phyloP scores from a whole-genome alignment of 2,888 invertebrate species.

The Andrena minutula region DNA sequence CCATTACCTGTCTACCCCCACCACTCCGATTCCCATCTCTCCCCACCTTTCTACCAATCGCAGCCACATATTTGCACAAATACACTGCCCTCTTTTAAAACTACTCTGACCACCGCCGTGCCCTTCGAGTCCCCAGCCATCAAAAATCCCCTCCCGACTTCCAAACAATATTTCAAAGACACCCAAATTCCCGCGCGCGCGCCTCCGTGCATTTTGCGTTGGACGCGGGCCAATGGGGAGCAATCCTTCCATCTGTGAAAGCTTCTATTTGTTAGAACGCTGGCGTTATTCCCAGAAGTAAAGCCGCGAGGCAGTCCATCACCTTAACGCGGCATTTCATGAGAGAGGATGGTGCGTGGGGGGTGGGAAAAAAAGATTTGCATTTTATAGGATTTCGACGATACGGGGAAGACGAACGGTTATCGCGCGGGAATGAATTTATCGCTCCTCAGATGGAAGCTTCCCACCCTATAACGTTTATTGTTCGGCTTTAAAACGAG shows the following conservation, averaged over 20 bases:
- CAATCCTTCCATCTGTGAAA: neutral
- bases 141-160: neutral
- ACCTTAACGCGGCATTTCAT: conserved; percentile 27
- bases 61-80: neutral
- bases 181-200: neutral
- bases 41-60: neutral
- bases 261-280: conserved; percentile 45
- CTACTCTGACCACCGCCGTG: neutral
- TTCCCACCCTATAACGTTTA: neutral
- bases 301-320: conserved; percentile 29
- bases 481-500: neutral
- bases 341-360: neutral
- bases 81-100: neutral
- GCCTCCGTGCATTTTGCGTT: neutral
- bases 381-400: conserved; percentile 17
- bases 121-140: neutral
- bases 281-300: conserved; percentile 46
- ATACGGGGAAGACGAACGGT: conserved; percentile 9
- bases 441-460: neutral
- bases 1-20: neutral
- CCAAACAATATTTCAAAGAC: neutral
- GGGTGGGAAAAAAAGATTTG: conserved; percentile 2
- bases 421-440: conserved; percentile 19
- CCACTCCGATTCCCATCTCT: neutral
- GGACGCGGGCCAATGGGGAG: conserved; percentile 16